Evolutionary conservation across 1,140 invertebrate species (phyloP).

Genomic region (Homalodisca vitripennis): DNA sequence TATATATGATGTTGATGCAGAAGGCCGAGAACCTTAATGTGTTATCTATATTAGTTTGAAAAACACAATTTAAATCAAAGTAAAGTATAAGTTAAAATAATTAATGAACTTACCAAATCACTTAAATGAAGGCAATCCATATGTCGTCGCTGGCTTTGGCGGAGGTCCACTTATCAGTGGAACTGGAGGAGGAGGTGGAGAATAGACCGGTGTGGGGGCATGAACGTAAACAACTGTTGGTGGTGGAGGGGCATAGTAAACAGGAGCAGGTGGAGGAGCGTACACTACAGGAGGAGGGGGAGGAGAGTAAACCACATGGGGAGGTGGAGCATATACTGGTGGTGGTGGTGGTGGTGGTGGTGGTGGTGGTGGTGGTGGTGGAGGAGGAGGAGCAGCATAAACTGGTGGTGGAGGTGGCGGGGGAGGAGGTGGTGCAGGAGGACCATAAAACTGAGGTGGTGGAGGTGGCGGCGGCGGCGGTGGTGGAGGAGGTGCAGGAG

Average conservation of each 20-base stretch:
- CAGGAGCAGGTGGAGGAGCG: background rate
- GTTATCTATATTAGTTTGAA: too few species aligned
- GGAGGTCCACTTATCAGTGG: background rate
- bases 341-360: background rate
- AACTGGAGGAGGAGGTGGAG: background rate
- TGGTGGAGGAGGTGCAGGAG: background rate
- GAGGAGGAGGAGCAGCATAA: background rate
- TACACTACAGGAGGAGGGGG: background rate
- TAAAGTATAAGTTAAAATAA: too few species aligned
- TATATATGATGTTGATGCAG: too few species aligned
- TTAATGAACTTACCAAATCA: too few species aligned
- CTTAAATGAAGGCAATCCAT: background rate
- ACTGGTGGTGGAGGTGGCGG: background rate
- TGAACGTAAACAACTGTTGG: background rate
- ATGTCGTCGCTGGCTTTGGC: background rate
- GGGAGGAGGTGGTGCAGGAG: background rate
- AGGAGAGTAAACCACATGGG: background rate
- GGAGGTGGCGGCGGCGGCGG: background rate
- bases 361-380: background rate
- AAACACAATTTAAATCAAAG: too few species aligned
- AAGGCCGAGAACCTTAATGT: too few species aligned
- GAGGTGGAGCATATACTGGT: slow-evolving; percentile 11
- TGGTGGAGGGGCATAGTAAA: background rate
- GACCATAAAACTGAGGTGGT: background rate
- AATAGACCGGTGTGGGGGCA: background rate